Evolutionary conservation across 2,797 vertebrate genomes (phyloP).

Genomic region (Thaleichthys pacificus): DNA sequence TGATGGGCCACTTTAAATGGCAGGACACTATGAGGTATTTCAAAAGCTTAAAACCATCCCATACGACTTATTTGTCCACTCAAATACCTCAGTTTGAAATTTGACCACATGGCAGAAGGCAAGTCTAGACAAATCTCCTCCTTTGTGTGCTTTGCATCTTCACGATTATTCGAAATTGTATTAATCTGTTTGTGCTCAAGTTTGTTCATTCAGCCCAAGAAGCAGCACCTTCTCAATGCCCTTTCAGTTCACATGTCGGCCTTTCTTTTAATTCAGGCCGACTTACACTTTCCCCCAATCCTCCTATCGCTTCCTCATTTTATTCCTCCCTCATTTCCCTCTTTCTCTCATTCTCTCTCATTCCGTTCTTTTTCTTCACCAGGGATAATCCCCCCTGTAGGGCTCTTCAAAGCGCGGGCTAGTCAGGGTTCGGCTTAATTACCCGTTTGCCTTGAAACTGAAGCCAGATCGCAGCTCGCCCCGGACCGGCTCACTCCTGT

Average conservation of each 20-base stretch:
- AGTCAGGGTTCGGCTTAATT: slow-evolving; percentile 76
- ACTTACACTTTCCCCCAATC: slow-evolving; percentile 22
- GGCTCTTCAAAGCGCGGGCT: slow-evolving; percentile 77
- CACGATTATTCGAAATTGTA: not conserved
- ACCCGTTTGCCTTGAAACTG: slow-evolving; percentile 76
- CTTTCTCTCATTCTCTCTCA: slow-evolving; percentile 26
- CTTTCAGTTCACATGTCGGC: not conserved
- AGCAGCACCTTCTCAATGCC: not conserved
- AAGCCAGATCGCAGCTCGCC: slow-evolving; percentile 73
- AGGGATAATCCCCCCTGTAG: slow-evolving; percentile 75
- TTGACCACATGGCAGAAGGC: not conserved
- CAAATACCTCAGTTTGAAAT: not conserved
- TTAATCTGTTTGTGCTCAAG: not conserved
- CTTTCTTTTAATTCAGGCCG: not conserved
- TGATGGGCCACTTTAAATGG: no score
- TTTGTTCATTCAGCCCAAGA: no score
- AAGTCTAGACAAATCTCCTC: not conserved
- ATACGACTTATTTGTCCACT: not conserved
- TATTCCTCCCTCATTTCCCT: slow-evolving; percentile 22
- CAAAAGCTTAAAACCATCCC: not conserved
- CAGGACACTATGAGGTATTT: no score
- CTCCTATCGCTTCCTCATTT: slow-evolving; percentile 48
- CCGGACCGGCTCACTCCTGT: slow-evolving; percentile 56
- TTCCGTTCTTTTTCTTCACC: slow-evolving; percentile 62
- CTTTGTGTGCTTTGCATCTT: not conserved